Percentiles rank a stretch among this genome's conserved stretches.
Evolutionary conservation across 1,140 invertebrate species (phyloP).

Genomic region (Rhagoletis zephyria): DNA sequence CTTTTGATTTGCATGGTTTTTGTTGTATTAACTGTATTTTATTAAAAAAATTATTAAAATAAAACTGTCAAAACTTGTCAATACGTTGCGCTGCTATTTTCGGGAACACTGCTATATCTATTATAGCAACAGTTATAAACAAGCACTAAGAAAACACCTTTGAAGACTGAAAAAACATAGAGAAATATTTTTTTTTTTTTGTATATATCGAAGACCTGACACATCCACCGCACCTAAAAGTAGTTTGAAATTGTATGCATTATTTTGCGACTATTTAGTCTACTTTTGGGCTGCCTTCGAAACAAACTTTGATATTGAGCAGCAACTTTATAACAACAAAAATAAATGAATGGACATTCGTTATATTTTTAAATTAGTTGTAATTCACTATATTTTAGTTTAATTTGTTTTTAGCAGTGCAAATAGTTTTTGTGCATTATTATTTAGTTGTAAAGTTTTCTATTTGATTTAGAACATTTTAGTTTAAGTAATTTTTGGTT

Average conservation of each 20-base stretch:
- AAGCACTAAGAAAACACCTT: no score
- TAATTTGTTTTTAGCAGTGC: not conserved
- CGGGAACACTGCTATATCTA: no score
- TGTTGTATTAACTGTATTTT: no score
- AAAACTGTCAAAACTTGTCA: no score
- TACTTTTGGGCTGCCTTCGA: not conserved
- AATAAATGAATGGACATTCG: slow-evolving; percentile 14
- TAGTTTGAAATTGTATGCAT: no score
- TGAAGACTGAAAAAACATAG: no score
- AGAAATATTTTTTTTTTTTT: no score
- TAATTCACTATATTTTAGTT: not conserved
- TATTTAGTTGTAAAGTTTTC: not conserved
- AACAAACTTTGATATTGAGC: not conserved
- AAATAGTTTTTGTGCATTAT: not conserved
- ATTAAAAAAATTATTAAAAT: no score
- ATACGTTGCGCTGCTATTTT: no score
- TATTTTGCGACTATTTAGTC: not conserved
- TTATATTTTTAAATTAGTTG: slow-evolving; percentile 34
- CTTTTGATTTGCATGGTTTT: no score
- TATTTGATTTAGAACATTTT: not conserved
- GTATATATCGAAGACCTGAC: no score
- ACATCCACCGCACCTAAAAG: not conserved
- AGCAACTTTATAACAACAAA: slow-evolving; percentile 20
- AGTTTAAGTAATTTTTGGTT: slow-evolving; percentile 48
- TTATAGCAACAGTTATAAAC: no score